These are phyloP conservation scores for Andricus curvator DNA, from an alignment of 2,888 invertebrate species.

Conservation along the genomic window DNA sequence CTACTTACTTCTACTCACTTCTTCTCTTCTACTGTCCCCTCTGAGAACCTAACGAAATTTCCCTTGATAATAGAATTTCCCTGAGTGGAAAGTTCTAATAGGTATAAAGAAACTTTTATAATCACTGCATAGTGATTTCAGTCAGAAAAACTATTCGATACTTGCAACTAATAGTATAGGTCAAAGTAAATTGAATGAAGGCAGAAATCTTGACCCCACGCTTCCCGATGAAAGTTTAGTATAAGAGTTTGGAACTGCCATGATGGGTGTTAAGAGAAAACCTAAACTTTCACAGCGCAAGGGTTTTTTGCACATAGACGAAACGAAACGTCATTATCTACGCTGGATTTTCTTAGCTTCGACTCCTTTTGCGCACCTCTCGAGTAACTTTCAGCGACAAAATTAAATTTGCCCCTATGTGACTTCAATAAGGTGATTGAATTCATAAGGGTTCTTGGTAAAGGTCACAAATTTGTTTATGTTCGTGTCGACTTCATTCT, in stretches of 20 bases:
- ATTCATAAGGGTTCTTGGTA: slow-evolving; percentile 4
- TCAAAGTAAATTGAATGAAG: not conserved
- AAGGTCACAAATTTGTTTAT: not conserved
- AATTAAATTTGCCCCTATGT: slow-evolving; percentile 2
- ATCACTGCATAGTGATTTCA: not conserved
- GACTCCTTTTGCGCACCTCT: not conserved
- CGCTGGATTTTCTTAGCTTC: not conserved
- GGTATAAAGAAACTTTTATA: not conserved
- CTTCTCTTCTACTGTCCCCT: too few species aligned
- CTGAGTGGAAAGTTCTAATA: not conserved
- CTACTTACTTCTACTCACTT: too few species aligned
- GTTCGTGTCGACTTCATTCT: not conserved
- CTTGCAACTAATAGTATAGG: not conserved
- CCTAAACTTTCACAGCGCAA: not conserved
- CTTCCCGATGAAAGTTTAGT: not conserved
- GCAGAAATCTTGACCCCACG: slow-evolving; percentile 4
- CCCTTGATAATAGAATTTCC: not conserved
- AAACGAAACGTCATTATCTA: slow-evolving; percentile 9
- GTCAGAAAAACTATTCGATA: not conserved
- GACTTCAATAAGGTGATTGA: not conserved
- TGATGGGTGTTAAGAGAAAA: slow-evolving; percentile 5
- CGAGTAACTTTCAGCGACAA: slow-evolving; percentile 2
- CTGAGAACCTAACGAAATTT: not conserved
- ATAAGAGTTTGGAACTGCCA: not conserved
- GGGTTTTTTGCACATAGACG: not conserved